Conservation (phyloP, 2,113 vertebrate genomes). For the Xyrauchen texanus region DNA sequence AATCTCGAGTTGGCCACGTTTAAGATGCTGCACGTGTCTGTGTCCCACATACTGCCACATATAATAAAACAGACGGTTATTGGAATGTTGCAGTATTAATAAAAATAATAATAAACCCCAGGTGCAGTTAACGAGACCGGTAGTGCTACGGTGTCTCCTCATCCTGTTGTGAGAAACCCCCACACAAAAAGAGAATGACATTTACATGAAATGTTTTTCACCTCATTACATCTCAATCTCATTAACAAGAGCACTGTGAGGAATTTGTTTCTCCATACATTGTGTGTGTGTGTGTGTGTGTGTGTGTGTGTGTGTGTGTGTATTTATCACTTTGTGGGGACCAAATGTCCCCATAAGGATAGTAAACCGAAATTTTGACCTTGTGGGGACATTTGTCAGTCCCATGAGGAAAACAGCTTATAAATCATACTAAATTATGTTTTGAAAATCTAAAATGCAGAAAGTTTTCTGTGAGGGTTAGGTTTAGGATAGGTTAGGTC, state of each 20-base stretch:
- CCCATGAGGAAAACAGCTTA: too few species aligned
- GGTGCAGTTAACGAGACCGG: neutral
- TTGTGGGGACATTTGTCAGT: too few species aligned
- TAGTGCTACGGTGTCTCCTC: neutral
- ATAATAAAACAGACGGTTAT: neutral
- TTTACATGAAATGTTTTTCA: neutral
- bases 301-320: too few species aligned
- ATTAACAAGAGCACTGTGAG: neutral
- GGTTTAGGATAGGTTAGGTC: too few species aligned
- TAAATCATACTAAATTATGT: too few species aligned
- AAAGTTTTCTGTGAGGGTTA: too few species aligned
- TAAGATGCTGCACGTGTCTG: neutral
- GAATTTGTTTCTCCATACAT: neutral
- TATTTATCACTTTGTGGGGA: too few species aligned
- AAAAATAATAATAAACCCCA: neutral
- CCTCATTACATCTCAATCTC: constrained; percentile 5
- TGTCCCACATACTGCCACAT: neutral
- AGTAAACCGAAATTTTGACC: too few species aligned
- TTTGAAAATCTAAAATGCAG: too few species aligned
- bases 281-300: too few species aligned
- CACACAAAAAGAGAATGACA: neutral
- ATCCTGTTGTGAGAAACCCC: neutral
- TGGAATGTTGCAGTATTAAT: neutral
- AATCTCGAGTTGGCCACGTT: constrained; percentile 23
- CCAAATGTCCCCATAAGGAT: too few species aligned